Conservation (phyloP, 2,797 vertebrate genomes). For the Rachycentron canadum region DNA sequence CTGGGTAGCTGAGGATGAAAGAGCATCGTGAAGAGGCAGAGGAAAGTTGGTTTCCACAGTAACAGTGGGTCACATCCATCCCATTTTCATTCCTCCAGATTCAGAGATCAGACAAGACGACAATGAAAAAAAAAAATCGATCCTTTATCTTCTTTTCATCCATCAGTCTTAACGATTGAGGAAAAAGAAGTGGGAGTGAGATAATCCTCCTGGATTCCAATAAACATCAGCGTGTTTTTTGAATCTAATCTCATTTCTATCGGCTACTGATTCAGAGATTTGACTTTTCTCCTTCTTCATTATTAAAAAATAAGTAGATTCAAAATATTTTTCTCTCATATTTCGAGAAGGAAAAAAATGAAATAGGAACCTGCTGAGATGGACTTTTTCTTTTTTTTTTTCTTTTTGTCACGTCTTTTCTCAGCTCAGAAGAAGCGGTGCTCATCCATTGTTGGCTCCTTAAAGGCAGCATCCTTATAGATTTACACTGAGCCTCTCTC, state of each 20-base stretch:
- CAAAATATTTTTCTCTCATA: background rate
- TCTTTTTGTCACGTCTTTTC: slow-evolving; percentile 43
- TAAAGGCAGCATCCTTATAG: background rate
- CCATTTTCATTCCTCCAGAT: slow-evolving; percentile 60
- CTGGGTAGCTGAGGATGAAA: slow-evolving; percentile 20
- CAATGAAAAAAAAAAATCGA: slow-evolving; percentile 30
- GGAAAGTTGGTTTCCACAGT: slow-evolving; percentile 86
- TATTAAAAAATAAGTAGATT: background rate
- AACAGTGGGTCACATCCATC: slow-evolving; percentile 75
- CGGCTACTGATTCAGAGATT: background rate
- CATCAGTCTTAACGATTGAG: background rate
- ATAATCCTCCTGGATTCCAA: background rate
- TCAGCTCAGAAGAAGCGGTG: slow-evolving; percentile 31
- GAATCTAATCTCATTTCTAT: background rate
- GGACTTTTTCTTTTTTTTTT: slow-evolving; percentile 1
- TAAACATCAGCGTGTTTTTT: background rate
- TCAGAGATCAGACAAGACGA: slow-evolving; percentile 29
- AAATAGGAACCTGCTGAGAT: background rate
- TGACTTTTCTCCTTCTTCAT: background rate
- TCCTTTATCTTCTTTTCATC: background rate
- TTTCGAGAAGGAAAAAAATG: background rate
- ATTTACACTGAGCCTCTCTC: background rate
- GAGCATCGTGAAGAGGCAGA: slow-evolving; percentile 35
- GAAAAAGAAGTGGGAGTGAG: background rate
- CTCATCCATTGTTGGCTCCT: slow-evolving; percentile 37